These are phyloP conservation scores for Simalia tracyae DNA, from an alignment of 2,797 vertebrate genomes.

Conservation along the genomic window DNA sequence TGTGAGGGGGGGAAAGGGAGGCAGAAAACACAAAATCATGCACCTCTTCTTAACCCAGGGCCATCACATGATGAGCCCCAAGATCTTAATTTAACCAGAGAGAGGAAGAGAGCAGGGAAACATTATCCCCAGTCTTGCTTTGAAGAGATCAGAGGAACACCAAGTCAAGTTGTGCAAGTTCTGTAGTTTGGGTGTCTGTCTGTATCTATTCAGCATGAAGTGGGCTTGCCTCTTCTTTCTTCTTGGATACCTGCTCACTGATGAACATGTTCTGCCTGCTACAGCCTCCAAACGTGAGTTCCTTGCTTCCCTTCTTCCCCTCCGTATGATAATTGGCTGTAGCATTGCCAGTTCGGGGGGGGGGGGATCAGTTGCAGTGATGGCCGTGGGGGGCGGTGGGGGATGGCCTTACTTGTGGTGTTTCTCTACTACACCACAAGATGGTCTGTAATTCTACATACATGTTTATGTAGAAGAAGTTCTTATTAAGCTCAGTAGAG, in stretches of 20 bases:
- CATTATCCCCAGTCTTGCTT: constrained; percentile 33
- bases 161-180: not conserved
- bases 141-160: not conserved
- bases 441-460: not conserved
- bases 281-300: constrained; percentile 85
- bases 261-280: constrained; percentile 59
- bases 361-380: rapidly evolving
- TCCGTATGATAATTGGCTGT: rapidly evolving
- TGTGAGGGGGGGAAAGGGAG: constrained; percentile 47
- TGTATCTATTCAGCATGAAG: constrained; percentile 65
- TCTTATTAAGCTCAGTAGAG: not conserved
- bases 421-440: not conserved
- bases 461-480: not conserved
- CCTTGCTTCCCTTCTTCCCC: rapidly evolving
- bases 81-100: constrained; percentile 69
- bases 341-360: rapidly evolving
- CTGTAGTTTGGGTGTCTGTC: not conserved
- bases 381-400: not conserved
- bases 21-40: constrained; percentile 77
- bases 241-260: constrained; percentile 67
- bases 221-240: not conserved
- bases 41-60: constrained; percentile 79
- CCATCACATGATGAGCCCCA: constrained; percentile 87
- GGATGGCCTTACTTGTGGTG: not conserved
- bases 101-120: constrained; percentile 45